phyloP scores from a whole-genome alignment of 2,888 invertebrate species.

The Parnassius orleans region DNA sequence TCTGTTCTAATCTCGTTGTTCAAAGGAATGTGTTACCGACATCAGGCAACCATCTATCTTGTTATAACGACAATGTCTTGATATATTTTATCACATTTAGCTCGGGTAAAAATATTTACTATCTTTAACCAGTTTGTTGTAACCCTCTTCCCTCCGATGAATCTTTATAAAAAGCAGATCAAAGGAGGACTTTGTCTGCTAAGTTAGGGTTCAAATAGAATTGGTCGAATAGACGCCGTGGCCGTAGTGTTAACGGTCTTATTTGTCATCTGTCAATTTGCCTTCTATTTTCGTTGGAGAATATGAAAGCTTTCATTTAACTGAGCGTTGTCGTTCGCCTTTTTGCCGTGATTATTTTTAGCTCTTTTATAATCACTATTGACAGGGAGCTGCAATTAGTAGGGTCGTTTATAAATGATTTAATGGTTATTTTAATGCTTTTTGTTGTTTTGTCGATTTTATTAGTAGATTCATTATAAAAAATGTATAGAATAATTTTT shows the following conservation, averaged over 20 bases:
- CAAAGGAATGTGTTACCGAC: conserved; percentile 60
- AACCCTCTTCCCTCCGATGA: conserved; percentile 43
- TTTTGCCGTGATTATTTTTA: conserved; percentile 75
- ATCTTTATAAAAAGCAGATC: conserved; percentile 10
- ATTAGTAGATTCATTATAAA: conserved; percentile 20
- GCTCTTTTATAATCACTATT: conserved; percentile 69
- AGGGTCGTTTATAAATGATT: conserved; percentile 40
- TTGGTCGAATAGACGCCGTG: conserved; percentile 53
- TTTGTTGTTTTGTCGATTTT: conserved; percentile 23
- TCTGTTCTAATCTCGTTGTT: conserved; percentile 59
- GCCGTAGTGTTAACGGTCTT: conserved; percentile 72
- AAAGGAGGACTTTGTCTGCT: conserved; percentile 25
- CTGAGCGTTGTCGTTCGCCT: conserved; percentile 62
- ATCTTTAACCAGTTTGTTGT: conserved; percentile 41
- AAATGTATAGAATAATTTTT: too few relatives aligned
- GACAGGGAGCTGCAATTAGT: conserved; percentile 57
- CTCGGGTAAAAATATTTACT: conserved; percentile 71
- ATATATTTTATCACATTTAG: conserved; percentile 78
- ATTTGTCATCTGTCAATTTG: conserved; percentile 81
- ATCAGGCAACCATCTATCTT: conserved; percentile 68
- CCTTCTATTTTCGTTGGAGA: conserved; percentile 74
- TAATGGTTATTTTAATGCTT: conserved; percentile 32
- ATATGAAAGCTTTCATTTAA: conserved; percentile 70
- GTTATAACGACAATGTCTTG: conserved; percentile 77
- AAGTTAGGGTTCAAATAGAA: conserved; percentile 38